A percentile compares a stretch with the other conserved stretches of the same genome.
These are phyloP conservation scores for Poeciliopsis presidionis DNA, from an alignment of 2,797 vertebrate genomes.

Conservation along the genomic window DNA sequence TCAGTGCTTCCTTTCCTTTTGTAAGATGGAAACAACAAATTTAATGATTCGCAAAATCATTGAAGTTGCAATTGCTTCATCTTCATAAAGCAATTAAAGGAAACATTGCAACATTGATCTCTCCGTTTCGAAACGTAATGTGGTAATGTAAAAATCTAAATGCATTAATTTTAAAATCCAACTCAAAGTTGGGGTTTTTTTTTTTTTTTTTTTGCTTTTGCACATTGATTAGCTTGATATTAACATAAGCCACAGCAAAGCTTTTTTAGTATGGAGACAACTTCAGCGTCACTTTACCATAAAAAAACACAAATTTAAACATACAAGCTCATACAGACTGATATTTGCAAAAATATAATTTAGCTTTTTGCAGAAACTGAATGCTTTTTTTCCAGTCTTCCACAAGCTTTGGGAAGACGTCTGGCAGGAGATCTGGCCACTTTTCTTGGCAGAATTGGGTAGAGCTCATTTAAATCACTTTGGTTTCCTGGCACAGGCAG, in stretches of 20 bases:
- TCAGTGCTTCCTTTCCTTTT: background rate
- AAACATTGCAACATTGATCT: slow-evolving; percentile 74
- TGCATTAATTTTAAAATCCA: background rate
- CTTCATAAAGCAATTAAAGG: slow-evolving; percentile 64
- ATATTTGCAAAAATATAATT: background rate
- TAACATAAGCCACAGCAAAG: slow-evolving; percentile 7
- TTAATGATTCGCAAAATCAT: background rate
- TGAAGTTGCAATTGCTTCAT: slow-evolving; percentile 3
- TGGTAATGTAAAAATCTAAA: slow-evolving; percentile 26
- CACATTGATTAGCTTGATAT: slow-evolving; percentile 11
- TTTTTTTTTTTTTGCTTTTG: background rate
- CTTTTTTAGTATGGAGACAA: background rate
- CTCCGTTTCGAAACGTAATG: slow-evolving; percentile 46
- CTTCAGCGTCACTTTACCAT: background rate
- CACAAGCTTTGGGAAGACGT: background rate
- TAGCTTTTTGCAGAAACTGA: background rate
- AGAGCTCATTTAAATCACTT: slow-evolving; percentile 2
- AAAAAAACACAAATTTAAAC: background rate
- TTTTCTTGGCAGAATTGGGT: background rate
- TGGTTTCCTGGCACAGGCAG: background rate
- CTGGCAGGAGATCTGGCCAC: background rate
- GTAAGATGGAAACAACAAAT: background rate
- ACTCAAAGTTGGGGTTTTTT: background rate
- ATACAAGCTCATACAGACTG: background rate
- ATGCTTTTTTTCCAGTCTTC: background rate